Evolutionary conservation across 2,888 invertebrate species (phyloP).

Genomic region (Tubiluchus corallicola): DNA sequence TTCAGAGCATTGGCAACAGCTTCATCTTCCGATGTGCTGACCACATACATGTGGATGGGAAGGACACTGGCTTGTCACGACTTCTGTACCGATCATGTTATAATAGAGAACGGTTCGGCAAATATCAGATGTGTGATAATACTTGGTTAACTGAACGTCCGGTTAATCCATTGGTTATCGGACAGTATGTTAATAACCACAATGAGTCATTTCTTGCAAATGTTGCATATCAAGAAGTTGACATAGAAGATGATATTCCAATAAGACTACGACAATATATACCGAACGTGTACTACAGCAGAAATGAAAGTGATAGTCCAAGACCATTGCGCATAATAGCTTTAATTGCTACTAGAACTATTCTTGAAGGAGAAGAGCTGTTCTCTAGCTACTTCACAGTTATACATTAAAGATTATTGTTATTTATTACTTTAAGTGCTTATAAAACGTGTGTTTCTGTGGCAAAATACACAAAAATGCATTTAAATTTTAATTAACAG

Average conservation of each 20-base stretch:
- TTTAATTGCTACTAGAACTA: conserved; percentile 28
- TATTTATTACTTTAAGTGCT: no score
- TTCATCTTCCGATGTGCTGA: conserved; percentile 35
- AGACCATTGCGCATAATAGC: conserved; percentile 26
- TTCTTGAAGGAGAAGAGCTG: conserved; percentile 30
- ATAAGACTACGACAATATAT: conserved; percentile 24
- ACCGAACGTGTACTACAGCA: conserved; percentile 30
- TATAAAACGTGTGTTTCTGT: no score
- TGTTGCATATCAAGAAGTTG: conserved; percentile 34
- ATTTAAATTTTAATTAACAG: no score
- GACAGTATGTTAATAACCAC: conserved; percentile 36
- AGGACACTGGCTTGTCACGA: conserved; percentile 31
- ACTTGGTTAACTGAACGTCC: conserved; percentile 27
- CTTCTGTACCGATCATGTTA: conserved; percentile 31
- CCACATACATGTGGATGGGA: conserved; percentile 33
- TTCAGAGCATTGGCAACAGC: conserved; percentile 32
- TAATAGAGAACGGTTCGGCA: conserved; percentile 27
- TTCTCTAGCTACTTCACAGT: conserved; percentile 32
- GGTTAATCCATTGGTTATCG: conserved; percentile 31
- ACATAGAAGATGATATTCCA: conserved; percentile 23
- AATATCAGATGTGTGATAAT: conserved; percentile 24
- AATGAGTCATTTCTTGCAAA: conserved; percentile 28
- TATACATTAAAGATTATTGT: no score
- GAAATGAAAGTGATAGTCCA: conserved; percentile 11
- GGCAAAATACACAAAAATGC: no score